These are phyloP conservation scores for Tridacna crocea DNA, from an alignment of 2,888 invertebrate species.

Conservation along the genomic window DNA sequence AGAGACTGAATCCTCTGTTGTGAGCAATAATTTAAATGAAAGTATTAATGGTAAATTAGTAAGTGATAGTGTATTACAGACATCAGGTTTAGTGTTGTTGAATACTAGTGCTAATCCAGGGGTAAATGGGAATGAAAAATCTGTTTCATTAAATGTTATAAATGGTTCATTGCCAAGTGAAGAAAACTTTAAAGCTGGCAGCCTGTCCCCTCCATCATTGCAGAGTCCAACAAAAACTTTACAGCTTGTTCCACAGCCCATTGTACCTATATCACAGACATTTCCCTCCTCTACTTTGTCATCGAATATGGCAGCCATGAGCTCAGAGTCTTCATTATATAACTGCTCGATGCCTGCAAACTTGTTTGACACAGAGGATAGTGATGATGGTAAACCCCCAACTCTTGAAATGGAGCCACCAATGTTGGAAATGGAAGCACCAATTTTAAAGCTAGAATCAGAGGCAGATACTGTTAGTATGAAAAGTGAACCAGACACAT, in stretches of 20 bases:
- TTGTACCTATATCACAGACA: constrained; percentile 70
- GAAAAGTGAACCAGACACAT: constrained; percentile 58
- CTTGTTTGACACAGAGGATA: constrained; percentile 54
- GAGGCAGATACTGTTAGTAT: constrained; percentile 41
- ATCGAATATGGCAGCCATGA: not conserved
- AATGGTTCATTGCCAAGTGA: not conserved
- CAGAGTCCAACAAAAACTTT: constrained; percentile 53
- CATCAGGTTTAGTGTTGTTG: not conserved
- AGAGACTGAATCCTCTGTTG: not conserved
- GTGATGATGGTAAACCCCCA: constrained; percentile 55
- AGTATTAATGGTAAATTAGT: not conserved
- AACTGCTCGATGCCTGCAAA: constrained; percentile 53
- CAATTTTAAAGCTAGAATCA: constrained; percentile 56
- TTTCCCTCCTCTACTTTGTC: constrained; percentile 37
- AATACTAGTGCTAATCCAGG: not conserved
- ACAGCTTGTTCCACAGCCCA: constrained; percentile 73
- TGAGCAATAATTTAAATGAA: not conserved
- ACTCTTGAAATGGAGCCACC: constrained; percentile 58
- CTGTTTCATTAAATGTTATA: not conserved
- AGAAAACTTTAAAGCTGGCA: not conserved
- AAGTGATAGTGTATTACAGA: constrained; percentile 2
- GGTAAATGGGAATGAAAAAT: not conserved
- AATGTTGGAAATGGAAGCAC: constrained; percentile 60
- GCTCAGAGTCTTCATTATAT: constrained; percentile 34
- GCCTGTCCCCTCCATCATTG: constrained; percentile 28